Base-by-base conservation (phyloP, 2,797 vertebrate genomes). In the Microctenopoma stevenorrisi region DNA sequence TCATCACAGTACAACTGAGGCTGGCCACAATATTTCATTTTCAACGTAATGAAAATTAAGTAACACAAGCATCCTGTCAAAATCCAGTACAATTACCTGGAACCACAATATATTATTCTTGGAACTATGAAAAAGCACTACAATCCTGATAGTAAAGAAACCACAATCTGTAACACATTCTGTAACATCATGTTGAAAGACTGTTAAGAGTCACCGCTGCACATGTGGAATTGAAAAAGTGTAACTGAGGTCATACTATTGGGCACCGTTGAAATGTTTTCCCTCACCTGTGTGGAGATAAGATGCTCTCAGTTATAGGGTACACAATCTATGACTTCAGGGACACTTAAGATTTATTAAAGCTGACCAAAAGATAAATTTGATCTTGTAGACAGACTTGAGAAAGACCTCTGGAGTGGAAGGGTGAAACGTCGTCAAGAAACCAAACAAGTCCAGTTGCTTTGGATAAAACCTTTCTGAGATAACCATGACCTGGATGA, bases 271-370 rank as follows among this genome's bases (percentile, higher is more conserved):
- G 5, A 44, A 54, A 57, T 57, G 25, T 69, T 78, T 71, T 54
- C n/a, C 69, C 61, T 47, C 47, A 37, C 63, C 38, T 9, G 26
- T 56, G 22, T 56, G 3, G 42, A 54, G 56, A 80, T 68, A 37
- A 53, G 72, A 53, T 65, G 25, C 46, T 64, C 40, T 65, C 60
- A 56, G 13, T 40, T 62, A 48, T 37, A 42, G 22, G 64, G 47
- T 59, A 54, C 4, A 30, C 12, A 13, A 64, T 43, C 50, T 48
- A 10, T 1, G 4, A 67, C 61, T 54, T 53, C 26, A 76, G 64
- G 25, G 37, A 54, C 49, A 53, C 50, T 65, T 10, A 7, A 54
- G 22, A 47, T 48, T 71, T 69, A 72, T 66, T 68, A 68, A 76
- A 53, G 49, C 44, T 62, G 42, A 52, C 4, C 15, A 49, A n/a